Percentiles rank a stretch among this genome's conserved stretches.
These are phyloP conservation scores for Protula sp. DNA, from an alignment of 2,888 invertebrate species.

Conservation along the genomic window DNA sequence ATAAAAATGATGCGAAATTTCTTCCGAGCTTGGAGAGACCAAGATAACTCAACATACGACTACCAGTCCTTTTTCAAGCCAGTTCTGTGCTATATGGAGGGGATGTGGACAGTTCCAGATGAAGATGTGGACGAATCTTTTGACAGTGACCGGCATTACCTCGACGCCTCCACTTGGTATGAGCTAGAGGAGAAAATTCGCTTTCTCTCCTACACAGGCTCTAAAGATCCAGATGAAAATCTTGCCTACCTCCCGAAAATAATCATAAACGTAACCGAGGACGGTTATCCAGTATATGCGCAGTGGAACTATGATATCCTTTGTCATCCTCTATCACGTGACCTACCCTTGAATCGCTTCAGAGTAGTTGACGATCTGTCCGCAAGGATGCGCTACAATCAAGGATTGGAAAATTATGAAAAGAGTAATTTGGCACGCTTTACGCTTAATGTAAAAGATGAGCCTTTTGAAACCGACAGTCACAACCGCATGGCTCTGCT, in stretches of 20 bases:
- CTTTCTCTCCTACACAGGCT: constrained; percentile 32
- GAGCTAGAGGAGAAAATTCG: constrained; percentile 16
- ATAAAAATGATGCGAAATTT: constrained; percentile 35
- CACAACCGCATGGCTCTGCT: too few relatives aligned
- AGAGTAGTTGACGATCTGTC: constrained; percentile 31
- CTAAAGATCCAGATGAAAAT: constrained; percentile 32
- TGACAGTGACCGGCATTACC: constrained; percentile 36
- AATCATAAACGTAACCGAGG: not conserved
- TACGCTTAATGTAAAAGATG: constrained; percentile 1
- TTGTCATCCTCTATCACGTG: constrained; percentile 27
- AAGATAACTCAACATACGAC: constrained; percentile 27
- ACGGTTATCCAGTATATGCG: constrained; percentile 3
- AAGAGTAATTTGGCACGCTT: constrained; percentile 1
- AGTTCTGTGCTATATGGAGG: constrained; percentile 38
- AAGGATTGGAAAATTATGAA: not conserved
- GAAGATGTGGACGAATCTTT: constrained; percentile 33
- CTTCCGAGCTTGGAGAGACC: constrained; percentile 38
- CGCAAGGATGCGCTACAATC: constrained; percentile 14
- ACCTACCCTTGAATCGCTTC: constrained; percentile 26
- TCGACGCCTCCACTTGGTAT: constrained; percentile 33
- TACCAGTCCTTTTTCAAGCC: constrained; percentile 39
- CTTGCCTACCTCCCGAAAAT: constrained; percentile 36
- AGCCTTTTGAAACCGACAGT: constrained; percentile 3
- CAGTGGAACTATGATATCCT: constrained; percentile 29
- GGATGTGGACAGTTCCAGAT: constrained; percentile 33